Conservation (phyloP, 1,140 invertebrate species). For the Rhagoletis zephyria region DNA sequence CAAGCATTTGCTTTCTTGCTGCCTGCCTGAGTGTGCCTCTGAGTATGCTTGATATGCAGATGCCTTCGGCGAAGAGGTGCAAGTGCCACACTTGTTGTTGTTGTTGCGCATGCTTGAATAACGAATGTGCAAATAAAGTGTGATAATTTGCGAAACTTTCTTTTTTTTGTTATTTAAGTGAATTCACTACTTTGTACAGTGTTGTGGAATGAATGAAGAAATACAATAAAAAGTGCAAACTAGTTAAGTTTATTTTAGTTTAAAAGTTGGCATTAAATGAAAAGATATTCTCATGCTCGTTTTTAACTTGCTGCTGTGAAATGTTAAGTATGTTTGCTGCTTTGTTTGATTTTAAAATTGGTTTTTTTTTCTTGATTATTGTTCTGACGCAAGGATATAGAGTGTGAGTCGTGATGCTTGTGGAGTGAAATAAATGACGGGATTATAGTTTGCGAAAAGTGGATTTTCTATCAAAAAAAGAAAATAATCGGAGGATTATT, state of each 20-base stretch:
- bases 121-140: constrained; percentile 43
- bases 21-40: background rate
- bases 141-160: constrained; percentile 47
- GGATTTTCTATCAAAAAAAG: no score
- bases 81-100: background rate
- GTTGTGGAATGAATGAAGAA: constrained; percentile 2
- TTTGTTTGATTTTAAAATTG: background rate
- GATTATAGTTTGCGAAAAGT: no score
- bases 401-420: no score
- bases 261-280: constrained; percentile 31
- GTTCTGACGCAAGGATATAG: no score
- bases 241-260: background rate
- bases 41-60: constrained; percentile 38
- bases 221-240: constrained; percentile 9
- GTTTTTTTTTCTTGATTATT: background rate
- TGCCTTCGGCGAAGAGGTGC: background rate
- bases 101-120: constrained; percentile 5
- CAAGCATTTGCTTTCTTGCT: constrained; percentile 49
- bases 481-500: no score
- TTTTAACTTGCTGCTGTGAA: background rate
- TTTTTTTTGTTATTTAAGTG: background rate
- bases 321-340: background rate
- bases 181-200: constrained; percentile 8
- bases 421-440: no score
- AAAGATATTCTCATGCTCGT: background rate